Evolutionary conservation across 2,797 vertebrate genomes (phyloP).

Genomic region (Esox lucius): DNA sequence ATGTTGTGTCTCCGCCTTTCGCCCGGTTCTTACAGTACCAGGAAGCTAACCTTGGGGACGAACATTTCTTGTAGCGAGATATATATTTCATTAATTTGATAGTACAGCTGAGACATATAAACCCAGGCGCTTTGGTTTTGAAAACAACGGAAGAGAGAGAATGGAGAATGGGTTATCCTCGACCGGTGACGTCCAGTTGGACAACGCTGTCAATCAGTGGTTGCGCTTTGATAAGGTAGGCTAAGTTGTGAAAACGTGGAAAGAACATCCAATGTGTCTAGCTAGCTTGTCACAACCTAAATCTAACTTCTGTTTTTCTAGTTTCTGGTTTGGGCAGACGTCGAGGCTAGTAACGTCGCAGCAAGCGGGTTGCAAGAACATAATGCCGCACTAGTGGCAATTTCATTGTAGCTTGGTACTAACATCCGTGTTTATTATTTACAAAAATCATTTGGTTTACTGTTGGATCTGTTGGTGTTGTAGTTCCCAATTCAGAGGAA

Average conservation of each 20-base stretch:
- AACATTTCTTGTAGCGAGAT: background rate
- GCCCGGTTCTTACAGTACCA: background rate
- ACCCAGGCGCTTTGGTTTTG: background rate
- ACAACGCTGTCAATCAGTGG: conserved; percentile 77
- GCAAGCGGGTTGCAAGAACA: no score
- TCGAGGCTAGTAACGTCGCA: background rate
- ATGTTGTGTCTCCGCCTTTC: background rate
- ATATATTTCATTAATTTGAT: background rate
- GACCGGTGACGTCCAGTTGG: conserved; percentile 55
- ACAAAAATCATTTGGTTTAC: no score
- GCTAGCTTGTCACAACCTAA: background rate
- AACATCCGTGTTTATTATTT: no score
- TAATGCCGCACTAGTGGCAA: no score
- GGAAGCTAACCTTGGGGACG: background rate
- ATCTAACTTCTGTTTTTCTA: no score
- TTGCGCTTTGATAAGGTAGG: conserved; percentile 85
- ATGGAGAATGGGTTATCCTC: conserved; percentile 63
- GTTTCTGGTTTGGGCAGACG: background rate
- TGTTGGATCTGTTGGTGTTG: background rate
- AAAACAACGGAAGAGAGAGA: background rate
- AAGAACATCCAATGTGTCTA: background rate
- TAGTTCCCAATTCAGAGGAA: background rate
- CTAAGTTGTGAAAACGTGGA: background rate
- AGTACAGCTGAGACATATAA: background rate
- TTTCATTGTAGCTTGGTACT: no score